These are phyloP conservation scores for Umimayanthus chanpuru DNA, from an alignment of 92 coral and sea anemone genomes.

Conservation along the genomic window DNA sequence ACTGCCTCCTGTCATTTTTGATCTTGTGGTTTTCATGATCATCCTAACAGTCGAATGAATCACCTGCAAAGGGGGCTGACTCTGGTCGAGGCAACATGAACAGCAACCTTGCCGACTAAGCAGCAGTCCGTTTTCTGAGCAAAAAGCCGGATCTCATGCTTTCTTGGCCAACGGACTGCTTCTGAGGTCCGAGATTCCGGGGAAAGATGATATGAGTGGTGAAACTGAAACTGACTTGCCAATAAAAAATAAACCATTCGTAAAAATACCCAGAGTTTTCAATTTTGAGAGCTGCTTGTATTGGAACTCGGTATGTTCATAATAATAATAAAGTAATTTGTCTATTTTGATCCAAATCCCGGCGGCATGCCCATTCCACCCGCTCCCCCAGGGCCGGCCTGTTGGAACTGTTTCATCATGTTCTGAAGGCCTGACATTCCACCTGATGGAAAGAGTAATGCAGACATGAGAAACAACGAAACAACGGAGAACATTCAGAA, in stretches of 20 bases:
- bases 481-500: not conserved
- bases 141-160: not conserved
- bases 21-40: too few relatives aligned
- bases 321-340: not conserved
- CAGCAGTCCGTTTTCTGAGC: not conserved
- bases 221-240: not conserved
- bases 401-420: conserved; percentile 99
- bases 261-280: not conserved
- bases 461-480: not conserved
- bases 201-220: not conserved
- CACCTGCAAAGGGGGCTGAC: not conserved
- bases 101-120: too few relatives aligned
- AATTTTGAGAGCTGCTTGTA: not conserved
- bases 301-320: not conserved
- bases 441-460: conserved; percentile 60
- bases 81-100: not conserved
- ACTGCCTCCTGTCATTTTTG: too few relatives aligned
- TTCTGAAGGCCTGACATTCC: conserved; percentile 98
- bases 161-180: not conserved
- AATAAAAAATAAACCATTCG: not conserved
- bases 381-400: conserved; percentile 74
- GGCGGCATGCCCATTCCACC: conserved; percentile 52
- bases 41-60: too few relatives aligned
- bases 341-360: conserved; percentile 40
- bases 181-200: not conserved